A percentile compares a stretch with the other conserved stretches of the same genome.
These are phyloP conservation scores for Pocillopora grandis DNA, from an alignment of 92 coral and sea anemone species.

Conservation along the genomic window DNA sequence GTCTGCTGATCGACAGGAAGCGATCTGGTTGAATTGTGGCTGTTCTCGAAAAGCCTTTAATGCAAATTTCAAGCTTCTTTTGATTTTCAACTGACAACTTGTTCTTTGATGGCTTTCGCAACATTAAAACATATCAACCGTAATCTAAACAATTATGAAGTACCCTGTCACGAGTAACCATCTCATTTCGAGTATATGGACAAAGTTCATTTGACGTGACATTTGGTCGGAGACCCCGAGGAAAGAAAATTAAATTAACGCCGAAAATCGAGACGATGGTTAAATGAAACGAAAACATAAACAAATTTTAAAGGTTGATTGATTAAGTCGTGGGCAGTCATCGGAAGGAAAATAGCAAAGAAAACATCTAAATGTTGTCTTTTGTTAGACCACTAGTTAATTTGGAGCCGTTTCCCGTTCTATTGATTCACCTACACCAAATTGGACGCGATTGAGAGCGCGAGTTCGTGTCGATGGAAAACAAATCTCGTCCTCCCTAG, in stretches of 20 bases:
- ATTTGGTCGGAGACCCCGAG: conserved; percentile 14
- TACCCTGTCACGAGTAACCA: conserved; percentile 32
- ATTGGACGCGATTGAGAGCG: conserved; percentile 34
- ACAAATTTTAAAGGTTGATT: conserved; percentile 29
- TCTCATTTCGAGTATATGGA: conserved; percentile 35
- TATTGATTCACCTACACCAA: conserved; percentile 9
- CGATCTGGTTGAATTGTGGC: conserved; percentile 2
- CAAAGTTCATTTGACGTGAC: conserved; percentile 22
- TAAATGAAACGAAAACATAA: conserved; percentile 32
- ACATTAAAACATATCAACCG: conserved; percentile 28
- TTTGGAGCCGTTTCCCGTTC: conserved; percentile 37
- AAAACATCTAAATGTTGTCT: conserved; percentile 33
- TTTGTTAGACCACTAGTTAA: conserved; percentile 34
- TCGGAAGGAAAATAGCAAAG: conserved; percentile 35
- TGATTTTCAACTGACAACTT: conserved; percentile 21
- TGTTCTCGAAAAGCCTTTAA: conserved; percentile 17
- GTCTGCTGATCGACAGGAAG: conserved; percentile 27
- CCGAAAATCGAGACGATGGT: conserved; percentile 13
- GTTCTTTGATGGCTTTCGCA: conserved; percentile 16
- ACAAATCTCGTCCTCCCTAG: conserved; percentile 61
- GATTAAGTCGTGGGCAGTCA: conserved; percentile 32
- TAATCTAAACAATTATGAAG: conserved; percentile 44
- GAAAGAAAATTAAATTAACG: conserved; percentile 5
- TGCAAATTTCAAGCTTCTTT: conserved; percentile 7
- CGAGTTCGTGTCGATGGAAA: conserved; percentile 50